Conservation (phyloP, 2,797 vertebrate genomes). For the Chrosomus eos region DNA sequence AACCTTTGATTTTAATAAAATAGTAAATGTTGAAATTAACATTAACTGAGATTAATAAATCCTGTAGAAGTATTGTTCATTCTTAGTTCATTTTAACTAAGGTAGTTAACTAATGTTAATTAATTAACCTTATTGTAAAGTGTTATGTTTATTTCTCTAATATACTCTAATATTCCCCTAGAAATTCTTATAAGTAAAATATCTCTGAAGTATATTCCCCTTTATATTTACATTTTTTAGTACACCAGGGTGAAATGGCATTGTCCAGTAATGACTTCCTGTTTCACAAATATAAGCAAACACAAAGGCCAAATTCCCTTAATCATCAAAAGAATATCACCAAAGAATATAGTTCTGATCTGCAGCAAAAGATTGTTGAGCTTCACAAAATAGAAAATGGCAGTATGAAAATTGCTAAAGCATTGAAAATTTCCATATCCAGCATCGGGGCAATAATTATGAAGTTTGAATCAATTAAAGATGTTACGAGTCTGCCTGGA, state of each 20-base stretch:
- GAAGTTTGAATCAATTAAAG: background rate
- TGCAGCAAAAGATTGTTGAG: background rate
- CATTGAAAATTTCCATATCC: background rate
- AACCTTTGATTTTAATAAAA: too few relatives aligned
- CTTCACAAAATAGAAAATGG: background rate
- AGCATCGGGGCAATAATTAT: background rate
- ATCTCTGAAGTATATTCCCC: background rate
- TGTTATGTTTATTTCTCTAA: too few relatives aligned
- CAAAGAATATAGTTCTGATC: background rate
- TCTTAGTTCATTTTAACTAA: too few relatives aligned
- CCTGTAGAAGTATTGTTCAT: too few relatives aligned
- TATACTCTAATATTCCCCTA: too few relatives aligned
- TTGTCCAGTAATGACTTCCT: background rate
- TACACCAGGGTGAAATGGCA: background rate
- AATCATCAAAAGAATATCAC: background rate
- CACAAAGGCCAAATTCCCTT: background rate
- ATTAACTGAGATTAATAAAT: too few relatives aligned
- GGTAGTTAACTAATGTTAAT: too few relatives aligned
- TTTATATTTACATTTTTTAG: background rate
- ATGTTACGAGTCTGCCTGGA: too few relatives aligned
- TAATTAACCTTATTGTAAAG: too few relatives aligned
- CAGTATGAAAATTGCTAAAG: background rate
- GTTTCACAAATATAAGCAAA: background rate
- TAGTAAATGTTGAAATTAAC: too few relatives aligned
- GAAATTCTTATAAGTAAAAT: background rate